Evolutionary conservation across 1,140 invertebrate species (phyloP), one percentile per base, ranked within the genome.

Genomic region (Pteromalus puparum): DNA sequence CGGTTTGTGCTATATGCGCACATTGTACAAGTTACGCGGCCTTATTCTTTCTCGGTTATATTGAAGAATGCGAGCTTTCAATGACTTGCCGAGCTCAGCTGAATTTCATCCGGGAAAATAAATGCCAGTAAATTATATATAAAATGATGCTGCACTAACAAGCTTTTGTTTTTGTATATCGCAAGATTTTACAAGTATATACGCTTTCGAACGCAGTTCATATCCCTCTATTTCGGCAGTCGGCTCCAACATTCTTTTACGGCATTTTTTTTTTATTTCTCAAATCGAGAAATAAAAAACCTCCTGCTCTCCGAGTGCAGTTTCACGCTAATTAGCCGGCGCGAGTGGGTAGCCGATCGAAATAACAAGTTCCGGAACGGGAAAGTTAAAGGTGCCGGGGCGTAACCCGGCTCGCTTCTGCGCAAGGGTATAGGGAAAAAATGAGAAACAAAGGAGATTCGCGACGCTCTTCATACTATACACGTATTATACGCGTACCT

Each of bases 391-490:
- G 53, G 53, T n/a, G 61, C 2, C 13, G 61, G 42, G 42, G 82
- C 67, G 67, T 79, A 77, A 77, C 48, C 28, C 28, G 21, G 21
- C 9, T 7, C 30, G 30, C 26, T 30, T 30, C 70, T 26, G 1
- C 34, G 24, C 30, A 13, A 30, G 61, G 72, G 26, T n/a, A n/a
- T n/a, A n/a, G 6, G 21, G 82, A 82, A 87, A 81, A 86, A 28
- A 68, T n/a, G 46, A 87, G 81, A 86, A 77, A 87, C 84, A 87
- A 88, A 85, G 81, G 83, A 86, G 84, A 88, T 89, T 89, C 72
- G 86, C 88, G 77, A 87, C 83, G 87, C 78, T 86, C 76, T 84
- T 87, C n/a, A n/a, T n/a, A n/a, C 81, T 68, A 61, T 21, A 28
- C 24, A 38, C 10, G 10, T 10, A 42, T 42, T 2, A 42, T 42